Percentiles rank a stretch among this genome's conserved stretches.
phyloP scores from a whole-genome alignment of 2,113 vertebrate genomes.

The Crocuta crocuta region DNA sequence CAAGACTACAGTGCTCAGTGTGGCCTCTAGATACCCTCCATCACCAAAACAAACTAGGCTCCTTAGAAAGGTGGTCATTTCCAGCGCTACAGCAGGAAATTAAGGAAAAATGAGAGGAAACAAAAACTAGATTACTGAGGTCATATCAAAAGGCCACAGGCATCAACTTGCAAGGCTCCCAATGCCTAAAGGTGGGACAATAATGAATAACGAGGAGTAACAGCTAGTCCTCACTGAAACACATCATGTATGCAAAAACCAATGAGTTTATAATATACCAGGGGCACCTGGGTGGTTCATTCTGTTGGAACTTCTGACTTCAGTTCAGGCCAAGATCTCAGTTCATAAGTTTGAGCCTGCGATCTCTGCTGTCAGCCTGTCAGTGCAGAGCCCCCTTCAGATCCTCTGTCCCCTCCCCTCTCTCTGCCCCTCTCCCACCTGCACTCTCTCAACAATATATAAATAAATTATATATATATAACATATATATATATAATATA shows the following conservation, averaged over 20 bases:
- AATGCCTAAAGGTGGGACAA: background rate
- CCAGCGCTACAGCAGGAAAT: background rate
- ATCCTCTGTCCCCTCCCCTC: too few species aligned
- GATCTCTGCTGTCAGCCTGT: too few species aligned
- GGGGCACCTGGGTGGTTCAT: too few species aligned
- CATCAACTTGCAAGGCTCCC: background rate
- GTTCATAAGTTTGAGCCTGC: too few species aligned
- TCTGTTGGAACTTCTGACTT: too few species aligned
- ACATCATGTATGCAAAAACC: background rate
- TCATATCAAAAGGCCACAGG: background rate
- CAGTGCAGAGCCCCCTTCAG: too few species aligned
- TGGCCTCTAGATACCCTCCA: background rate
- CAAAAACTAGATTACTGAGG: background rate
- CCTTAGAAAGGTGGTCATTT: background rate
- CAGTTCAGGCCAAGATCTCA: too few species aligned
- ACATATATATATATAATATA: too few species aligned
- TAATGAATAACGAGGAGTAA: background rate
- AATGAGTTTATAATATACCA: background rate
- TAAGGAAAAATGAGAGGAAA: background rate
- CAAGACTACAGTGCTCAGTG: background rate
- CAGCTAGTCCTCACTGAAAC: background rate
- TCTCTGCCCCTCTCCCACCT: too few species aligned
- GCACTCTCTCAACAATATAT: too few species aligned
- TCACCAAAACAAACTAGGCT: background rate
- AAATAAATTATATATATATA: too few species aligned